Evolutionary conservation across 2,797 vertebrate species (phyloP), one percentile per base, ranked within the genome.

Genomic region (Ctenochaetus hawaiiensis): DNA sequence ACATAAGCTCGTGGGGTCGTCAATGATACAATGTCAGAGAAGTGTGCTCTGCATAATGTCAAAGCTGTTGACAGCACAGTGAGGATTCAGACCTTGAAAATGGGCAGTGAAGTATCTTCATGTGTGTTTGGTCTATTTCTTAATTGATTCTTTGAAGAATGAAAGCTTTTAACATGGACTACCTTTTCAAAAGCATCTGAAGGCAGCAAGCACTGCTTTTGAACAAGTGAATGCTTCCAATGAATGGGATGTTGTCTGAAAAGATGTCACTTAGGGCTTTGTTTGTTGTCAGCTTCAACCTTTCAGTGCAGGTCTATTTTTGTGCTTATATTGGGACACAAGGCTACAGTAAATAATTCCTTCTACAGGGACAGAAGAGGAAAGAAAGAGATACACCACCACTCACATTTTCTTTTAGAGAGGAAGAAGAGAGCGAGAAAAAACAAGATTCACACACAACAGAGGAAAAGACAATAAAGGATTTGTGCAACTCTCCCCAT

Each of bases 41-140:
- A 53, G 30, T 26, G 62, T 30, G 10, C 34, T 14, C 48, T 41
- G 66, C 76, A 62, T 61, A 52, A 45, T 45, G 5, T 54, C 45
- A 37, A 44, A 57, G n/a, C 44, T 66, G 80, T 76, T 81, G 77
- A 86, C 61, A 3, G 4, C 17, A 56, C 2, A 67, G 39, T 39
- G 7, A 11, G 22, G 51, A 57, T 18, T 68, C 53, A 77, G 75
- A 84, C 87, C 90, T 88, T 91, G 82, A 87, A 86, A 89, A 90
- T 54, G 67, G 78, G 26, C 56, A 59, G 63, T 63, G 44, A 59
- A 65, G 76, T 84, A 79, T 67, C 75, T 73, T 61, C 47, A 76
- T 86, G 70, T 70, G n/a, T 66, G 60, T 90, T 82, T 87, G 82
- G 90, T 75, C 87, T 18, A 59, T 77, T 80, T 82, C 84, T 79